These are phyloP conservation scores for Todus mexicanus DNA, from an alignment of 2,797 vertebrate genomes.

Conservation along the genomic window DNA sequence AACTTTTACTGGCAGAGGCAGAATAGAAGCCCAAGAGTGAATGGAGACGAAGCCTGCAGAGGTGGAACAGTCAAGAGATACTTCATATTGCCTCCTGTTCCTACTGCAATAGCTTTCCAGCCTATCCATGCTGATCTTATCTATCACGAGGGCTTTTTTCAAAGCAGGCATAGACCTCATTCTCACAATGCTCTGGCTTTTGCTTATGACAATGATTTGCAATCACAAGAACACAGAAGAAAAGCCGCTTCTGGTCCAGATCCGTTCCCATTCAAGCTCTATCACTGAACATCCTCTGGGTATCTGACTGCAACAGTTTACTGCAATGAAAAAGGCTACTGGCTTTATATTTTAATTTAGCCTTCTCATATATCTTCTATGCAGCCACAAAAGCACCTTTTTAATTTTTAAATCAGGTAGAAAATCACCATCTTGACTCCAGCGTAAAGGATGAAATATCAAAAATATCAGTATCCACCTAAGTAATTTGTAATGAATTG, in stretches of 20 bases:
- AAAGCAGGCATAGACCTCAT: not conserved
- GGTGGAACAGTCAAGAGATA: not conserved
- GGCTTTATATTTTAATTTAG: not conserved
- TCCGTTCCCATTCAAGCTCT: not conserved
- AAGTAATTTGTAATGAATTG: slow-evolving; percentile 67
- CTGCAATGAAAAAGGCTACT: not conserved
- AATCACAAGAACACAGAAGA: not conserved
- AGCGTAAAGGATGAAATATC: not conserved
- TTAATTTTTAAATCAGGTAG: not conserved
- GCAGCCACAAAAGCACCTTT: slow-evolving; percentile 13
- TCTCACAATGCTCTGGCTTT: not conserved
- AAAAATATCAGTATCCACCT: slow-evolving; percentile 30
- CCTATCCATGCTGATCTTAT: not conserved
- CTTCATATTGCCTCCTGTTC: not conserved
- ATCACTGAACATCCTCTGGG: not conserved
- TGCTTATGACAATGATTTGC: not conserved
- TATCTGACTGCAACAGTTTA: not conserved
- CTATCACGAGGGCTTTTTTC: not conserved
- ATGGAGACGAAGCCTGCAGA: not conserved
- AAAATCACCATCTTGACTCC: not conserved
- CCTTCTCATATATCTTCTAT: not conserved
- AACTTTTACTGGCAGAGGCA: not conserved
- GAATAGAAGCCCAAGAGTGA: fast-evolving
- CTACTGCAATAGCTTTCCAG: not conserved
- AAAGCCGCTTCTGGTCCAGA: not conserved